These are phyloP conservation scores for Trypoxylus dichotomus DNA, from an alignment of 1,140 invertebrate species.

Conservation along the genomic window DNA sequence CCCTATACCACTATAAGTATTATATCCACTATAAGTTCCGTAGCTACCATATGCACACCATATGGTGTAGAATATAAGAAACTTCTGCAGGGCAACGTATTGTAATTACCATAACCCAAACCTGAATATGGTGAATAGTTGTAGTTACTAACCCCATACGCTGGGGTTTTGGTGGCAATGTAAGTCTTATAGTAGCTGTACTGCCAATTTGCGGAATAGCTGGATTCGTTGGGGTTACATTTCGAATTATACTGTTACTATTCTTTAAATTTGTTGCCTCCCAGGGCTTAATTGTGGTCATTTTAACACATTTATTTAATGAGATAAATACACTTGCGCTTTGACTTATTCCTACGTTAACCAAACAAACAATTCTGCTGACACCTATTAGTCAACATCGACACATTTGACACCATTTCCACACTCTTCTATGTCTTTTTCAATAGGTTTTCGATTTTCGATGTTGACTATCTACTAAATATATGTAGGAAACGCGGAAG, in stretches of 20 bases:
- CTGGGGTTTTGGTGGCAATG: conserved; percentile 47
- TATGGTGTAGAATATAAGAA: background rate
- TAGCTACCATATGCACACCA: conserved; percentile 47
- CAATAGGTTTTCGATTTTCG: too few species aligned
- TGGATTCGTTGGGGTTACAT: conserved; percentile 27
- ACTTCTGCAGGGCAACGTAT: conserved; percentile 35
- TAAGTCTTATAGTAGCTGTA: conserved; percentile 38
- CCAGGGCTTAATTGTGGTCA: conserved; percentile 24
- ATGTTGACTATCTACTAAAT: too few species aligned
- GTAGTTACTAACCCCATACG: conserved; percentile 29
- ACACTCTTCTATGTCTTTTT: too few species aligned
- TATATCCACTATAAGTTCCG: conserved; percentile 37
- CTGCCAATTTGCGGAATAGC: conserved; percentile 32
- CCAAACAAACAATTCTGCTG: conserved; percentile 2
- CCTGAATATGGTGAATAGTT: conserved; percentile 29
- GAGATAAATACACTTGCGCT: conserved; percentile 19
- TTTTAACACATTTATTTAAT: conserved; percentile 9
- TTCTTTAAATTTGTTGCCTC: conserved; percentile 15
- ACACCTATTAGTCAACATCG: too few species aligned
- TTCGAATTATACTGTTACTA: conserved; percentile 22
- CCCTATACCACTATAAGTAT: conserved; percentile 46
- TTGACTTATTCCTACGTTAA: background rate
- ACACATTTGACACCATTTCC: too few species aligned
- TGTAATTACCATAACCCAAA: conserved; percentile 50
- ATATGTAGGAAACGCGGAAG: too few species aligned